Evolutionary conservation across 2,888 invertebrate species (phyloP).

Genomic region (Sialis fuliginosa): DNA sequence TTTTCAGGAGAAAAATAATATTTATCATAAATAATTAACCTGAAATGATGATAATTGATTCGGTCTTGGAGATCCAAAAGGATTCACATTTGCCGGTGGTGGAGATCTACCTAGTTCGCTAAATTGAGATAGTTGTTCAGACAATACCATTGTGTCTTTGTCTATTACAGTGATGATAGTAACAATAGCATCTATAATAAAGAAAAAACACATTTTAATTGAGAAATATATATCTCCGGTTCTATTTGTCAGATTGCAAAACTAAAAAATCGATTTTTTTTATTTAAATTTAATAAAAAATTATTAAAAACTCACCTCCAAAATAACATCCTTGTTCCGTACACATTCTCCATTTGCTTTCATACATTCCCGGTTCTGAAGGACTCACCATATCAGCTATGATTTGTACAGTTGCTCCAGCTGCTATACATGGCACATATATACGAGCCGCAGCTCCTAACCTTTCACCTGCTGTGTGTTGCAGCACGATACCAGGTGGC

Average conservation of each 20-base stretch:
- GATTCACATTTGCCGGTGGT: slow-evolving; percentile 14
- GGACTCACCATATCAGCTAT: slow-evolving; percentile 71
- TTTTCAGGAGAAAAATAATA: not conserved
- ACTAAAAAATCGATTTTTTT: no score
- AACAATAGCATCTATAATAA: slow-evolving; percentile 54
- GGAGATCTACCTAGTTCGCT: slow-evolving; percentile 28
- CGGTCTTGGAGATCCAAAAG: slow-evolving; percentile 15
- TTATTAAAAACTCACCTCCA: slow-evolving; percentile 46
- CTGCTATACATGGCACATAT: slow-evolving; percentile 50
- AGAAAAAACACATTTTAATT: no score
- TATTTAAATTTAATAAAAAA: no score
- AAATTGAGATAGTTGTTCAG: slow-evolving; percentile 54
- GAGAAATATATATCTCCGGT: no score
- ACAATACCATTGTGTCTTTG: slow-evolving; percentile 61
- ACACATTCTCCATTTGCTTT: slow-evolving; percentile 80
- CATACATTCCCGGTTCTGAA: slow-evolving; percentile 49
- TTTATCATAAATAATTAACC: slow-evolving; percentile 1
- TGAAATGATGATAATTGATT: slow-evolving; percentile 2
- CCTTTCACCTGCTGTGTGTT: slow-evolving; percentile 50
- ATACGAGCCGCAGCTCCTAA: slow-evolving; percentile 38
- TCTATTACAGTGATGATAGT: slow-evolving; percentile 66
- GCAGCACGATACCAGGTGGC: slow-evolving; percentile 70
- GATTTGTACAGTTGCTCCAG: slow-evolving; percentile 60
- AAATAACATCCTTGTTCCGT: slow-evolving; percentile 77
- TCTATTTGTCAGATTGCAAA: no score